Percentiles rank a stretch among this genome's conserved stretches.
These are phyloP conservation scores for Epinotia bilunana DNA, from an alignment of 2,888 invertebrate genomes.

Conservation along the genomic window DNA sequence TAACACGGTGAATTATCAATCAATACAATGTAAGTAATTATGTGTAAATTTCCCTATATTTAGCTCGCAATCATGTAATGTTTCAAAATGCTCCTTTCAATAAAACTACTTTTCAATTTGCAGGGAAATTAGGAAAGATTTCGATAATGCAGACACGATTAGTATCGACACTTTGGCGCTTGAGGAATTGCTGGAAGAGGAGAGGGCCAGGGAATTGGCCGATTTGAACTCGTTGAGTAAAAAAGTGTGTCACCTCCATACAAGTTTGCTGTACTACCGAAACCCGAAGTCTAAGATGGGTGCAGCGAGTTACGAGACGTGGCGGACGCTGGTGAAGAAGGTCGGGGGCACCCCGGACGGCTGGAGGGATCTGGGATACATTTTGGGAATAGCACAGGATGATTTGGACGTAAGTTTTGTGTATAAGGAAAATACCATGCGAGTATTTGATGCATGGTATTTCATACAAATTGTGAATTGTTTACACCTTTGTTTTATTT, in stretches of 20 bases:
- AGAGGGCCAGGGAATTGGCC: conserved; percentile 68
- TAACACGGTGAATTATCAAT: neutral
- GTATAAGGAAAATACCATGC: conserved; percentile 8
- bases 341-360: conserved; percentile 74
- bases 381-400: conserved; percentile 66
- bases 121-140: conserved; percentile 67
- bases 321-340: conserved; percentile 71
- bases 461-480: too few relatives aligned
- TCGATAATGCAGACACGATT: conserved; percentile 68
- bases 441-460: neutral
- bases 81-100: neutral
- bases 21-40: conserved; percentile 23
- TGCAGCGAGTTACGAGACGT: conserved; percentile 70
- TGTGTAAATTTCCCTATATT: neutral
- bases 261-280: conserved; percentile 74
- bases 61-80: neutral
- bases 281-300: conserved; percentile 72
- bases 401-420: conserved; percentile 73
- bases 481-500: too few relatives aligned
- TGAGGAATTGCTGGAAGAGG: conserved; percentile 67
- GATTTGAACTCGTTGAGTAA: conserved; percentile 68
- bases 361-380: conserved; percentile 74
- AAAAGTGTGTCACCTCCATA: conserved; percentile 73
- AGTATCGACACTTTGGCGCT: conserved; percentile 74
- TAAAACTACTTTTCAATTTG: conserved; percentile 47